Evolutionary conservation across 2,113 vertebrate species (phyloP), one percentile per base, ranked within the genome.

Genomic region (Onychostruthus taczanowskii): DNA sequence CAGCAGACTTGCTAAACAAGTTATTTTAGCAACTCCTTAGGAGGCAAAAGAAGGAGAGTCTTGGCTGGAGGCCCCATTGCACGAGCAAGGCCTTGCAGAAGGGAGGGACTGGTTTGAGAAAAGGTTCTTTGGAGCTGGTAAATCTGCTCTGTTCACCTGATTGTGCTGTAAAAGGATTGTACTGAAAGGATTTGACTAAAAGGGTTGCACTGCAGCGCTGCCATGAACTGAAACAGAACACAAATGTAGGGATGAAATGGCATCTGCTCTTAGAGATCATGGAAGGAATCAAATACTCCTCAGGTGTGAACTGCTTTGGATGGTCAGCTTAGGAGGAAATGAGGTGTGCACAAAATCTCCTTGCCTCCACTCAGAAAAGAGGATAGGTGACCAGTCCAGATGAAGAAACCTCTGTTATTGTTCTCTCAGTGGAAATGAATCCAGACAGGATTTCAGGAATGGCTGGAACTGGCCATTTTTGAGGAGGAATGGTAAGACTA

Each of bases 211-310:
- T n/a, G 21, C 11, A 28, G 30, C 6, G 15, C 18, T 59, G n/a
- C 27, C n/a, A 17, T n/a, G 47, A 44, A n/a, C 47, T 76, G 67
- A 30, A 80, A 44, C 3, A 41, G 16, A 68, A 18, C 17, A 26
- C 7, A 30, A 52, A 64, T 10, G 11, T 13, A 9, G 13, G 56
- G 68, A 7, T 58, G 50, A 41, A 91, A 66, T 20, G 27, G 23
- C 28, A 58, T 5, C 64, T 79, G 20, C 35, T 5, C 4, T n/a
- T 41, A 10, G 0, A 52, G 64, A 18, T 46, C 41, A 3, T 24
- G 37, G 27, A 16, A 66, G 35, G 55, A 52, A 64, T 39, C 23
- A 64, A 59, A 73, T 13, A 23, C 27, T 81, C 56, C 69, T 52
- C 59, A 35, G 20, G 5, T 12, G 26, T 2, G 1, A 66, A 10